Base-by-base conservation (phyloP, 2,113 vertebrate species). In the Pelobates fuscus region DNA sequence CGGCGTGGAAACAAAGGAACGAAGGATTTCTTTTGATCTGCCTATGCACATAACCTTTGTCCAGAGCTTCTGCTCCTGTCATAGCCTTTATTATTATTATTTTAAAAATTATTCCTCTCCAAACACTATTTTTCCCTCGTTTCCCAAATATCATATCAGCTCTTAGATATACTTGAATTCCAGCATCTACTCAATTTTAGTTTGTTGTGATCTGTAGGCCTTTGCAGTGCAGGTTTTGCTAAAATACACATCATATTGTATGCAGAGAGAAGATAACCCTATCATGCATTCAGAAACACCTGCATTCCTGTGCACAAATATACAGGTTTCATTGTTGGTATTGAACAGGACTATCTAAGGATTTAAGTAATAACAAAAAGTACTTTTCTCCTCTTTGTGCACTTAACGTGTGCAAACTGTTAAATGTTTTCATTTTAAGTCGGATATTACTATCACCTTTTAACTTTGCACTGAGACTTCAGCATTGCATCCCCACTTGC, bases 151-250 rank as follows among this genome's bases (percentile, higher is more conserved):
- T 84, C 87, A 84, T 86, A 85, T 88, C 89, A 93, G 84, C 80
- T 87, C 79, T 92, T 90, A 93, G 89, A 89, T 93, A 94, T 90
- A 98, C 95, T 98, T 98, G 97, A 98, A 98, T 94, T 49, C 87
- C 91, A 93, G 89, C 91, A 94, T 94, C 94, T 5, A 21, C 29
- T 27, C 57, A 49, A 20, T 55, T 27, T 57, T 43, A 14, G 46
- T 27, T 29, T 49, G 43, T 43, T 65, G 25, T 32, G 59, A 21
- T 49, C 27, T 57, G 15, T 5, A 63, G 49, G 24, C 54, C 25
- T 46, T 23, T 32, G 25, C 52, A 7, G 52, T 44, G 24, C 54
- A 37, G 23, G 25, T 37, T 44, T 25, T 25, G 25, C 20, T 59
- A 25, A 70, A 41, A 46, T 20, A 43, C 69, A 49, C 4, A 58